Evolutionary conservation across 2,888 invertebrate genomes (phyloP).

Genomic region (Ennomos erosarius): DNA sequence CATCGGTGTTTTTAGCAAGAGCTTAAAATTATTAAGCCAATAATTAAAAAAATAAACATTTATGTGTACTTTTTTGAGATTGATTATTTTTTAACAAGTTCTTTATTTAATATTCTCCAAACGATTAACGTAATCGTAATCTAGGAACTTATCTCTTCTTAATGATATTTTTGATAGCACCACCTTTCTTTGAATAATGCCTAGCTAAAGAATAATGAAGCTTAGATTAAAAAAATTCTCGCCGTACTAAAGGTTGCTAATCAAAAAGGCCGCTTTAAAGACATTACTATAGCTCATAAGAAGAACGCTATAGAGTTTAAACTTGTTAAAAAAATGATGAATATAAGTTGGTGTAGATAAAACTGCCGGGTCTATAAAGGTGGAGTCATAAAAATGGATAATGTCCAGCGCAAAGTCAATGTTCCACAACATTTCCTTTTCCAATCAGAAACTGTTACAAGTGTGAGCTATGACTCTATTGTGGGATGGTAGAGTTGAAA

Average conservation of each 20-base stretch:
- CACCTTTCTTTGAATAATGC: slow-evolving; percentile 36
- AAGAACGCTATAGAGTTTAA: slow-evolving; percentile 36
- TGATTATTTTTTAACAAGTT: slow-evolving; percentile 9
- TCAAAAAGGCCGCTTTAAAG: slow-evolving; percentile 54
- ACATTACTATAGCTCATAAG: slow-evolving; percentile 33
- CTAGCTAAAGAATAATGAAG: slow-evolving; percentile 39
- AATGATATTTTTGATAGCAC: slow-evolving; percentile 46
- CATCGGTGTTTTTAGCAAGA: too few species aligned
- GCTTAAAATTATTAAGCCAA: too few species aligned
- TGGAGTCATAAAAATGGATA: slow-evolving; percentile 69
- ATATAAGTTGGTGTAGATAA: slow-evolving; percentile 43
- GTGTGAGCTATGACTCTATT: slow-evolving; percentile 27
- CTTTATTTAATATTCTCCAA: slow-evolving; percentile 25
- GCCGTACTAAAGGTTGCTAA: slow-evolving; percentile 53
- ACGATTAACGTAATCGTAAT: slow-evolving; percentile 31
- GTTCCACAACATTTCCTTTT: slow-evolving; percentile 13
- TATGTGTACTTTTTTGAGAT: too few species aligned
- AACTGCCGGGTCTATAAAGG: slow-evolving; percentile 62
- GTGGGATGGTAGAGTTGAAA: slow-evolving; percentile 24
- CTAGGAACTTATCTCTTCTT: slow-evolving; percentile 43
- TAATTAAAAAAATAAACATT: too few species aligned
- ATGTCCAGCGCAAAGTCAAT: slow-evolving; percentile 53
- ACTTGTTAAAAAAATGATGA: slow-evolving; percentile 32
- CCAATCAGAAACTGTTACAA: slow-evolving; percentile 5
- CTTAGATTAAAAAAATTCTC: slow-evolving; percentile 58